These are phyloP conservation scores for Molorchus minor DNA, from an alignment of 2,888 invertebrate genomes.

Conservation along the genomic window DNA sequence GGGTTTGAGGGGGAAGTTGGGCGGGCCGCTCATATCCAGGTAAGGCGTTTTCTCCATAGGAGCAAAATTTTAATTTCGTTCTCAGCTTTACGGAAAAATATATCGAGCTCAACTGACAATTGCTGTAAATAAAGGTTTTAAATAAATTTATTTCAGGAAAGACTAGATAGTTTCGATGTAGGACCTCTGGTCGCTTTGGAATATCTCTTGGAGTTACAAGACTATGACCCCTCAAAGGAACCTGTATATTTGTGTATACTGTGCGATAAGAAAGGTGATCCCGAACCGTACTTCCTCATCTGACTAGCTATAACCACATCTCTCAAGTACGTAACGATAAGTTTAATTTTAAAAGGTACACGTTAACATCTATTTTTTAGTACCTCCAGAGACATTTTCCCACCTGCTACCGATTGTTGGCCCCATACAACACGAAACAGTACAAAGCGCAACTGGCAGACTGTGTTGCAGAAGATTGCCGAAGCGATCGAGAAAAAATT, in stretches of 20 bases:
- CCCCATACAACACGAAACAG: slow-evolving; percentile 69
- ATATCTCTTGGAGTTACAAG: slow-evolving; percentile 78
- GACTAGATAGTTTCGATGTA: slow-evolving; percentile 66
- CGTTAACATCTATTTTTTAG: too few relatives aligned
- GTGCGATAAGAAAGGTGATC: slow-evolving; percentile 82
- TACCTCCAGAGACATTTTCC: slow-evolving; percentile 75
- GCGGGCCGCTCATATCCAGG: slow-evolving; percentile 57
- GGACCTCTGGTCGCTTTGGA: slow-evolving; percentile 76
- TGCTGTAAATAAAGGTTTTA: too few relatives aligned
- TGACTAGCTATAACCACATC: slow-evolving; percentile 79
- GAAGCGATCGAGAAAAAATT: slow-evolving; percentile 79
- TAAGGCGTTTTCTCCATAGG: slow-evolving; percentile 31
- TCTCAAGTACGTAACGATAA: slow-evolving; percentile 55
- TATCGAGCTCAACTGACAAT: too few relatives aligned
- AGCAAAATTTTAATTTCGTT: too few relatives aligned
- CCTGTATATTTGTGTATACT: slow-evolving; percentile 80
- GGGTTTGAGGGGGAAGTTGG: slow-evolving; percentile 74
- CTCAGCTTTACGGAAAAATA: too few relatives aligned
- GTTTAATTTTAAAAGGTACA: too few relatives aligned
- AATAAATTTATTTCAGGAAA: slow-evolving; percentile 55
- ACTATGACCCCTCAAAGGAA: slow-evolving; percentile 72
- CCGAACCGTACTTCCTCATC: slow-evolving; percentile 81
- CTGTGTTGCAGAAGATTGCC: slow-evolving; percentile 66
- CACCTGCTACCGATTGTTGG: slow-evolving; percentile 68
- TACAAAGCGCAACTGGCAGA: slow-evolving; percentile 65